Percentiles rank a stretch among this genome's conserved stretches.
phyloP scores from a whole-genome alignment of 2,797 vertebrate species.

The Psittacula echo region DNA sequence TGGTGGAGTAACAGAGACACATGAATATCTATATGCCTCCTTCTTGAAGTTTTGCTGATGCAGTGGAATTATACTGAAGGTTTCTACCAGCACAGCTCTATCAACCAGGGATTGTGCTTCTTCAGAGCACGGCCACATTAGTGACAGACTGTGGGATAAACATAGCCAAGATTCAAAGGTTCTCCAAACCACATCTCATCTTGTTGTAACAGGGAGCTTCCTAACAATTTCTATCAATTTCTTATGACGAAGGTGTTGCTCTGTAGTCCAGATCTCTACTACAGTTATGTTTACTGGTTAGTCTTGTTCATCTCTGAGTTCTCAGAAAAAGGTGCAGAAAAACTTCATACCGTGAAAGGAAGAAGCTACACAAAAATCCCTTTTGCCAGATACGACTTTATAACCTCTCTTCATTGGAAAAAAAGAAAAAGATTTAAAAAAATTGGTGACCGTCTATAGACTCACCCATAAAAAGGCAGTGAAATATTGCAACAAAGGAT shows the following conservation, averaged over 20 bases:
- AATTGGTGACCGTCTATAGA: neutral
- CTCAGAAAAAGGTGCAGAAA: neutral
- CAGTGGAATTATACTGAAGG: neutral
- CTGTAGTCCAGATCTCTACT: neutral
- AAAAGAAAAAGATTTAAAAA: neutral
- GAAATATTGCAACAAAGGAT: neutral
- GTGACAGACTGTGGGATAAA: neutral
- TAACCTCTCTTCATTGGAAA: neutral
- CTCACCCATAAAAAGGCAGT: neutral
- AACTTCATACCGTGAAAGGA: neutral
- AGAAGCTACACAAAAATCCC: neutral
- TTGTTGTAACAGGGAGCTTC: neutral
- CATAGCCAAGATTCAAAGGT: neutral
- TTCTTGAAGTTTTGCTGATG: neutral
- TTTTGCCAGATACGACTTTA: neutral
- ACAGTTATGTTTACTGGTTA: neutral
- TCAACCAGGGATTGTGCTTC: neutral
- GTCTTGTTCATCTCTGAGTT: neutral
- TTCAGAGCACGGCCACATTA: accelerated
- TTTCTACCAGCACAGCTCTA: neutral
- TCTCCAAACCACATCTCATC: neutral
- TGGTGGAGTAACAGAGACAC: neutral
- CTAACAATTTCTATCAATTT: neutral
- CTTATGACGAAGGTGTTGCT: neutral
- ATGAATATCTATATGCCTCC: neutral